Conservation (phyloP, 2,888 invertebrate species). For the Drosophila villosipedis region DNA sequence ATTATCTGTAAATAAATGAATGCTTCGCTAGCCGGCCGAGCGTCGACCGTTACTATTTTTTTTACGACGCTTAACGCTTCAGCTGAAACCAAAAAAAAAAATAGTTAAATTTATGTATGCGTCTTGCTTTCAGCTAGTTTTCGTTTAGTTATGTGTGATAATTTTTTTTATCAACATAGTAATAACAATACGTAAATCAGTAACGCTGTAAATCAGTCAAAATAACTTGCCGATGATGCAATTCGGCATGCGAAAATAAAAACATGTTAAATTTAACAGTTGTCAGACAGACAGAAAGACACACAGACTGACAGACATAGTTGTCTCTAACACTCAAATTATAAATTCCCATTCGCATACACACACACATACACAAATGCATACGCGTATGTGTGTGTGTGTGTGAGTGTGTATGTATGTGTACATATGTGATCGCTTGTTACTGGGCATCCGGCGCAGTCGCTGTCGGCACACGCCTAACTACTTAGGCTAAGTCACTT, state of each 20-base stretch:
- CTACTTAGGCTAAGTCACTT: conserved; percentile 70
- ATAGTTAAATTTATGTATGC: conserved; percentile 15
- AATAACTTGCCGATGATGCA: conserved; percentile 71
- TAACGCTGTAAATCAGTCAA: conserved; percentile 53
- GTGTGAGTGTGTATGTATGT: conserved; percentile 5
- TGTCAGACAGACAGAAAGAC: not conserved
- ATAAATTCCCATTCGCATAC: conserved; percentile 29
- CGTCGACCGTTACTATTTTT: conserved; percentile 41
- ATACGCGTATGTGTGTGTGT: not conserved
- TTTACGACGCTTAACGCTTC: conserved; percentile 32
- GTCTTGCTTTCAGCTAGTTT: conserved; percentile 24
- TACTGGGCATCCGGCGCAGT: conserved; percentile 43
- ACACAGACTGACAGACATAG: conserved; percentile 6
- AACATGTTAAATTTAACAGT: conserved; percentile 49
- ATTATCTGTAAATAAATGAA: conserved; percentile 60
- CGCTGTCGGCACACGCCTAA: conserved; percentile 64
- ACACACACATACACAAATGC: not conserved
- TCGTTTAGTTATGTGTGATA: conserved; percentile 45
- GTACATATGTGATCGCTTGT: conserved; percentile 29
- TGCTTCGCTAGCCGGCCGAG: conserved; percentile 38
- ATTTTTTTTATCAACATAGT: conserved; percentile 54
- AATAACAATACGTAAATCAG: conserved; percentile 16
- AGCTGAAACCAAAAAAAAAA: conserved; percentile 13
- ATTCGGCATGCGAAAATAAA: conserved; percentile 53
- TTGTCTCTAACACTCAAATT: conserved; percentile 45